Conservation (phyloP, 1,140 invertebrate species). For the Rhagoletis pomonella region DNA sequence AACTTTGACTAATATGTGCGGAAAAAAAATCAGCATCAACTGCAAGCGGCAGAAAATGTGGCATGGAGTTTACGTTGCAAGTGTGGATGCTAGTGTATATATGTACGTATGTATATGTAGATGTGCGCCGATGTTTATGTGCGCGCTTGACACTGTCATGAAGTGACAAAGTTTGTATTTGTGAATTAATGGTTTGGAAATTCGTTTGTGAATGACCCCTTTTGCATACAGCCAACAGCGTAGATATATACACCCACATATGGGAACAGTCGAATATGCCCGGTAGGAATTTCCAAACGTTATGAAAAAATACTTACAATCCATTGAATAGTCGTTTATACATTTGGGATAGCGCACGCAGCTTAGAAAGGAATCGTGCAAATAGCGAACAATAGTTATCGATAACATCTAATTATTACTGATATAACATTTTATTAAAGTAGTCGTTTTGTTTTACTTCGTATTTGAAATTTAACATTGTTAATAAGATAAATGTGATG, state of each 20-base stretch:
- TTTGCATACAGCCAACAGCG: background rate
- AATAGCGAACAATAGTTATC: no score
- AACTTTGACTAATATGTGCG: background rate
- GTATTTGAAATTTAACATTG: no score
- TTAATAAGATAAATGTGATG: no score
- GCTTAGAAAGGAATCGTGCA: no score
- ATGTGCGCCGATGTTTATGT: background rate
- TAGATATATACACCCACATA: background rate
- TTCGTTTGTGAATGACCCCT: conserved; percentile 50
- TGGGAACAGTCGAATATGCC: background rate
- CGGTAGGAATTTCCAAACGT: background rate
- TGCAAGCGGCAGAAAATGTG: background rate
- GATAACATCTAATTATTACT: no score
- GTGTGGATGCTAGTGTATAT: background rate
- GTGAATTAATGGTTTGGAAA: conserved; percentile 52
- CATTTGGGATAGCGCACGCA: no score
- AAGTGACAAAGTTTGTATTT: conserved; percentile 52
- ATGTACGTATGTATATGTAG: background rate
- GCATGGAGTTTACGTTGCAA: background rate
- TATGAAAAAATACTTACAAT: no score
- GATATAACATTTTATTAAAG: no score
- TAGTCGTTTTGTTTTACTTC: no score
- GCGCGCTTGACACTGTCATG: conserved; percentile 34
- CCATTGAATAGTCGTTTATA: no score
- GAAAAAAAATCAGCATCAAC: background rate